Percentiles rank a stretch among this genome's conserved stretches.
Conservation (phyloP, 2,888 invertebrate species). For the Scaptodrosophila latifasciaeformis region DNA sequence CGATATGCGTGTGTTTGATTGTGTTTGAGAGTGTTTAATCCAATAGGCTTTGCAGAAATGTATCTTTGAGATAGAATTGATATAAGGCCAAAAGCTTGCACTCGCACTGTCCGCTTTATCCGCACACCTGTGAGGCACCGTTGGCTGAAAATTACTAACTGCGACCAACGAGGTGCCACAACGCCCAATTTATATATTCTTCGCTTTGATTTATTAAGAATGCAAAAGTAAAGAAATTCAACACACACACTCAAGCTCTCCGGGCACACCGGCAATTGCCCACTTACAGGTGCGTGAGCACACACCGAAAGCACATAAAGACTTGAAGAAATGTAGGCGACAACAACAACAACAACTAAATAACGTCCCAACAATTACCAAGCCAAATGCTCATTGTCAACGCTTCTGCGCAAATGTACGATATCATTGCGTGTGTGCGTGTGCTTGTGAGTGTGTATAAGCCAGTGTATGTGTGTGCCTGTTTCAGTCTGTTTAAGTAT, state of each 20-base stretch:
- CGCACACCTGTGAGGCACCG: constrained; percentile 73
- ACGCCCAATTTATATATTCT: constrained; percentile 76
- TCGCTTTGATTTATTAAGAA: constrained; percentile 76
- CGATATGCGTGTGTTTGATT: constrained; percentile 14
- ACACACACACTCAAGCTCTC: constrained; percentile 20
- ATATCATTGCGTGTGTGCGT: constrained; percentile 15
- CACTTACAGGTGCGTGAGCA: constrained; percentile 13
- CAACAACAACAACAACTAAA: constrained; percentile 33
- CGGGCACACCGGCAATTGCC: constrained; percentile 19
- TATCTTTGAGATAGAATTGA: too few species aligned
- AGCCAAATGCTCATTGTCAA: constrained; percentile 39
- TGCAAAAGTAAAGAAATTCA: constrained; percentile 73
- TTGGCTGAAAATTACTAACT: constrained; percentile 75
- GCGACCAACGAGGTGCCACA: constrained; percentile 71
- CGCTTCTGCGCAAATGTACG: constrained; percentile 47
- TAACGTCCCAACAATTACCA: constrained; percentile 31
- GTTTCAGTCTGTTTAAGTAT: constrained; percentile 10
- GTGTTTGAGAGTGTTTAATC: constrained; percentile 26
- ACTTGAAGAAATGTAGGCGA: constrained; percentile 47
- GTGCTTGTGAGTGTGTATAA: background rate
- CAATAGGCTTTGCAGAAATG: constrained; percentile 28
- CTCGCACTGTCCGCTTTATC: constrained; percentile 57
- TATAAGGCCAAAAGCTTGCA: constrained; percentile 67
- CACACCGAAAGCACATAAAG: constrained; percentile 33
- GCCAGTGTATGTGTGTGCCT: background rate